A percentile compares a stretch with the other conserved stretches of the same genome.
Evolutionary conservation across 2,888 invertebrate genomes (phyloP).

Genomic region (Parnassius glacialis): DNA sequence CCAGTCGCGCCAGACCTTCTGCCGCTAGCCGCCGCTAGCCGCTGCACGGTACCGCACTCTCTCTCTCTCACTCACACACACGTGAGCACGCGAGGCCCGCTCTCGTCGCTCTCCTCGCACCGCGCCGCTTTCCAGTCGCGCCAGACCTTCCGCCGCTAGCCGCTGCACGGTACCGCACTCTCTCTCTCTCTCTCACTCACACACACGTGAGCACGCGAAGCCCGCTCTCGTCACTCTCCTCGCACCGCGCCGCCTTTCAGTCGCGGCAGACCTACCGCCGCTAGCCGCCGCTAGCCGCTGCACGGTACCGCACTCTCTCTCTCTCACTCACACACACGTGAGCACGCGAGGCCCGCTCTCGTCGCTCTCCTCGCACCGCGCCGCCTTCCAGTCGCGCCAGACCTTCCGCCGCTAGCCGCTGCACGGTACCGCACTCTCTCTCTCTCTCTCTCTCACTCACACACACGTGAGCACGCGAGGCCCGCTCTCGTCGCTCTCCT

Average conservation of each 20-base stretch:
- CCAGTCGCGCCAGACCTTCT: conserved; percentile 51
- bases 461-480: conserved; percentile 79
- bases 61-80: conserved; percentile 30
- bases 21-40: conserved; percentile 52
- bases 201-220: background rate
- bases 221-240: conserved; percentile 19
- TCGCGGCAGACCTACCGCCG: background rate
- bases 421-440: conserved; percentile 4
- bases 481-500: conserved; percentile 64
- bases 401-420: conserved; percentile 46
- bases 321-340: too few relatives aligned
- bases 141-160: conserved; percentile 51
- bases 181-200: conserved; percentile 25
- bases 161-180: conserved; percentile 31
- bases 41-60: background rate
- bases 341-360: too few relatives aligned
- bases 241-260: conserved; percentile 5
- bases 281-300: too few relatives aligned
- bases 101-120: conserved; percentile 62
- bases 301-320: too few relatives aligned
- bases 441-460: background rate
- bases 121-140: conserved; percentile 54
- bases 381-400: conserved; percentile 57
- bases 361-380: conserved; percentile 56
- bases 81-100: conserved; percentile 78